Evolutionary conservation across 2,113 vertebrate species (phyloP).

Genomic region (Pituophis catenifer): DNA sequence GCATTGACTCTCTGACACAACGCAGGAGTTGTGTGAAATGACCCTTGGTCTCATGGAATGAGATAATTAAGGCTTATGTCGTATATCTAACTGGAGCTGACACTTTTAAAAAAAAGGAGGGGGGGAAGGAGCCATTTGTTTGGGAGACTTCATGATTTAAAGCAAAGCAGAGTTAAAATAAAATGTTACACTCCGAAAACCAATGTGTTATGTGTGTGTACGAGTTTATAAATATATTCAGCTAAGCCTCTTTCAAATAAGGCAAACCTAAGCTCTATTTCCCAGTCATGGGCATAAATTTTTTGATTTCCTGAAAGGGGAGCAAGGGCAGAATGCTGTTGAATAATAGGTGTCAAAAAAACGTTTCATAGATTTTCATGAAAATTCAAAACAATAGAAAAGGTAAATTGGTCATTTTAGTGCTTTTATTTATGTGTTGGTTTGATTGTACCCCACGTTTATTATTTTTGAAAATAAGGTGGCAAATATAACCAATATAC

Average conservation of each 20-base stretch:
- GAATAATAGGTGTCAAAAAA: neutral
- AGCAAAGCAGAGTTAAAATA: neutral
- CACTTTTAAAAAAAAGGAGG: neutral
- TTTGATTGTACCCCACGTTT: neutral
- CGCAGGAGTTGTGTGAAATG: neutral
- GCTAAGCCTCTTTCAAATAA: neutral
- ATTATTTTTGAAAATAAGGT: neutral
- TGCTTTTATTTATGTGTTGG: neutral
- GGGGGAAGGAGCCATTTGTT: neutral
- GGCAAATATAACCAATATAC: neutral
- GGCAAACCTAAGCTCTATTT: neutral
- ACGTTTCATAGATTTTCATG: neutral
- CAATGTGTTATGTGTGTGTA: neutral
- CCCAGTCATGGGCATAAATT: neutral
- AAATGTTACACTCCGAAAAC: neutral
- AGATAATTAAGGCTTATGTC: neutral
- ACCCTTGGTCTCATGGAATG: neutral
- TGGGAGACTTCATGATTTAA: neutral
- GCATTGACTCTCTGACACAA: neutral
- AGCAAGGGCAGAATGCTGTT: neutral
- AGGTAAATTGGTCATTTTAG: neutral
- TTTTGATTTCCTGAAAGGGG: neutral
- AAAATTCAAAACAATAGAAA: neutral
- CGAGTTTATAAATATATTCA: neutral
- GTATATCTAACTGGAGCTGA: neutral